Base-by-base conservation (phyloP, 2,888 invertebrate species). In the Drosophila monieri region DNA sequence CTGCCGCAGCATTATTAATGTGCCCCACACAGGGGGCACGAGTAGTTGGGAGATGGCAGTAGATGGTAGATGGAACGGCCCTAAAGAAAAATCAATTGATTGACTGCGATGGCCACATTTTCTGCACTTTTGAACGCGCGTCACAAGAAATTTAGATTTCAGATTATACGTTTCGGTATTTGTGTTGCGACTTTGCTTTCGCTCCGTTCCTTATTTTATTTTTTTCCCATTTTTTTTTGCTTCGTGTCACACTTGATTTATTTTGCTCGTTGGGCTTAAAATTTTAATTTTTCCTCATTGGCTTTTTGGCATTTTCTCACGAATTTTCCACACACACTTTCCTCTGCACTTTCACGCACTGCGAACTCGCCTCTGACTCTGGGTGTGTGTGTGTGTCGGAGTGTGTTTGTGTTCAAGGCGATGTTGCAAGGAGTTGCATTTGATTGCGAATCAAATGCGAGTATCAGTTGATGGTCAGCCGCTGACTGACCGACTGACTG, bases 41-140 rank as follows among this genome's bases (percentile, higher is more conserved):
- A 18, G 43, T 18, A 41, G 41, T 18, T 41, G 6, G 41, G 41
- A 41, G 41, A 15, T 10, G 41, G 18, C 9, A 15, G 41, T 4
- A 21, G 14, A 18, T 21, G 12, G 18, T 10, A 30, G 49, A n/a
- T 12, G 12, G 32, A 4, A 32, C 10, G 12, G 35, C 35, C 14
- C 12, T 10, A 14, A 64, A 73, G 68, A 75, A 85, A 86, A 84
- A 86, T 86, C 86, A 84, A 84, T 86, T 79, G 79, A 86, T 85
- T 84, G 79, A 32, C 66, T 68, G 65, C 55, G 69, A 69, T 84
- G 81, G 81, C 77, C 73, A 77, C 76, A 59, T 84, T 84, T 84
- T 86, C 86, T 81, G 85, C 86, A 81, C 86, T 84, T 74, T 86
- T 84, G 47, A 80, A 78, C 85, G 80, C 85, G 80, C 80, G 81